phyloP scores from a whole-genome alignment of 1,140 invertebrate genomes.

The Drosophila ambigua region DNA sequence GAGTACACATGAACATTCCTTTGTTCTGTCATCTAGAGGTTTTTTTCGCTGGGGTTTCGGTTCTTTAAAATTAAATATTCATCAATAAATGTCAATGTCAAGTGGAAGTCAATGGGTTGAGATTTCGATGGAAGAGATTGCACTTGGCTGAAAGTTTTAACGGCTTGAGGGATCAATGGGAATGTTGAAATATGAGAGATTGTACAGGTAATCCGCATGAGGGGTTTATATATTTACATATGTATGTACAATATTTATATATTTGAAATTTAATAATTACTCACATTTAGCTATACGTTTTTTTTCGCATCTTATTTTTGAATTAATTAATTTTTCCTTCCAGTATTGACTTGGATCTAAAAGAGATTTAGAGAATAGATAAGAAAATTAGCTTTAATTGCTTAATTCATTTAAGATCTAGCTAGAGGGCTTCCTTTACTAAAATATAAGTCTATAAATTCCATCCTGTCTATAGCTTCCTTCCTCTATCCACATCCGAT shows the following conservation, averaged over 20 bases:
- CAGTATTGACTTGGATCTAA: no score
- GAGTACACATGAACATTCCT: conserved; percentile 22
- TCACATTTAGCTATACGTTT: neutral
- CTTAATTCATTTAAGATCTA: neutral
- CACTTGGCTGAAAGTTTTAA: conserved; percentile 31
- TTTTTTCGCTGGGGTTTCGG: conserved; percentile 25
- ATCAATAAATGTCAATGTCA: conserved; percentile 62
- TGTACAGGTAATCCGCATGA: neutral
- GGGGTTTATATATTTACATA: neutral
- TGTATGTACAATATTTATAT: no score
- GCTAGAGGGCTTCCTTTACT: conserved; percentile 20
- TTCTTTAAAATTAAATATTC: conserved; percentile 41
- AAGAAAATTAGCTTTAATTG: neutral
- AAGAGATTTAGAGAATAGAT: neutral
- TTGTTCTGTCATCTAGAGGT: conserved; percentile 55
- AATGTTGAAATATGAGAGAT: conserved; percentile 16
- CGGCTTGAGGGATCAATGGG: neutral
- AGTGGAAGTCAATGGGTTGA: conserved; percentile 22
- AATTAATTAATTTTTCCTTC: no score
- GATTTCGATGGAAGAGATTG: conserved; percentile 29
- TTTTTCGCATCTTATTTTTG: neutral
- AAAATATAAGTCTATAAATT: neutral
- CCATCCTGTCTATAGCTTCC: conserved; percentile 11
- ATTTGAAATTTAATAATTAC: neutral
- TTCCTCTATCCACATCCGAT: conserved; percentile 9